Evolutionary conservation across 2,113 vertebrate species (phyloP).

Genomic region (Dromaius novaehollandiae): DNA sequence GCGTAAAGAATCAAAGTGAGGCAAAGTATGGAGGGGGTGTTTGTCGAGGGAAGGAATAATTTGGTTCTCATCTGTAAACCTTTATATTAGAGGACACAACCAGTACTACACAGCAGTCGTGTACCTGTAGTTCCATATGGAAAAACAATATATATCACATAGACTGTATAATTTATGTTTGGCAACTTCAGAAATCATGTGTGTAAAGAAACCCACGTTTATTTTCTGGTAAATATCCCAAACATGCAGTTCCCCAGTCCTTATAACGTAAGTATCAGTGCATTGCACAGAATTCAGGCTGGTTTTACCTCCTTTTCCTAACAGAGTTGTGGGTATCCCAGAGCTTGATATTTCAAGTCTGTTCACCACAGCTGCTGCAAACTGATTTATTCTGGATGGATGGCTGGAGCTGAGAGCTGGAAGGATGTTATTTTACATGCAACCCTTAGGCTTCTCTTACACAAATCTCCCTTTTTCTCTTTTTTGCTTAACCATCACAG

Average conservation of each 20-base stretch:
- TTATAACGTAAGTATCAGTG: background rate
- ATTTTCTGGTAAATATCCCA: background rate
- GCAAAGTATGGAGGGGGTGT: background rate
- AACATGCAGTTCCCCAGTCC: background rate
- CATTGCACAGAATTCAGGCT: background rate
- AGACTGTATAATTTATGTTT: background rate
- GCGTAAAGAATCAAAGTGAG: background rate
- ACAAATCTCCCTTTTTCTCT: background rate
- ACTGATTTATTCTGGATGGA: background rate
- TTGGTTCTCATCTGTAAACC: background rate
- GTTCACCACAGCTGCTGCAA: background rate
- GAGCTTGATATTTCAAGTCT: background rate
- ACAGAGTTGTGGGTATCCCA: background rate
- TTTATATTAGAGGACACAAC: fast-evolving
- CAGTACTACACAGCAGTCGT: fast-evolving
- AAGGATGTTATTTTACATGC: background rate
- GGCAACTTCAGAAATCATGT: background rate
- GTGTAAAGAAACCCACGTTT: background rate
- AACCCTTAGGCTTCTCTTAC: background rate
- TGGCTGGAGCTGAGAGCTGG: background rate
- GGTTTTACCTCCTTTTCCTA: background rate
- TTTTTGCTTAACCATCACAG: background rate
- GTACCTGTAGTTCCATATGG: background rate
- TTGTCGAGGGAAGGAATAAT: background rate
- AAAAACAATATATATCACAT: fast-evolving